A percentile compares a stretch with the other conserved stretches of the same genome.
Conservation (phyloP, 2,888 invertebrate genomes). For the Eupsilia transversa region DNA sequence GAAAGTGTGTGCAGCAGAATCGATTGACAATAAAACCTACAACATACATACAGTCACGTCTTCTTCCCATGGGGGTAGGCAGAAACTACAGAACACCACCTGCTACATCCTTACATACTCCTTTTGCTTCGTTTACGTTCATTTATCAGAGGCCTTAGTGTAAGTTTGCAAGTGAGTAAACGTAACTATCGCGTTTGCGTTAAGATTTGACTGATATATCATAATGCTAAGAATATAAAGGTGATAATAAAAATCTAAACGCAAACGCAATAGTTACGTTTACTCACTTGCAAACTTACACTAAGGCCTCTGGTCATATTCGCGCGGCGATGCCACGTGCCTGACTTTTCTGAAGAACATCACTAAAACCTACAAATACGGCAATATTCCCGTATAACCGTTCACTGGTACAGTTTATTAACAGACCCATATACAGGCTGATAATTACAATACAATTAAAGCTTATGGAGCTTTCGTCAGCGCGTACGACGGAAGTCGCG, state of each 20-base stretch:
- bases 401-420: constrained; percentile 13
- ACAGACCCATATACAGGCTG: constrained; percentile 6
- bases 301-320: no score
- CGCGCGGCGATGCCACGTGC: background rate
- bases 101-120: background rate
- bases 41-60: no score
- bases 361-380: background rate
- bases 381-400: background rate
- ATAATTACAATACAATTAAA: constrained; percentile 44
- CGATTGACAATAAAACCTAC: background rate
- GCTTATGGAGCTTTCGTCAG: constrained; percentile 43
- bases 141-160: no score
- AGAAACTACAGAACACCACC: background rate
- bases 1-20: background rate
- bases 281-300: no score
- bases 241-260: no score
- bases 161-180: no score
- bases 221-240: no score
- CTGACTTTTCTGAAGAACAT: background rate
- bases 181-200: no score
- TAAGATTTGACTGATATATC: no score
- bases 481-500: constrained; percentile 64
- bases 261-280: no score
- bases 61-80: no score
- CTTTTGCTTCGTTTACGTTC: background rate